These are phyloP conservation scores for Tetragonula clypearis DNA, from an alignment of 1,140 invertebrate species.

Conservation along the genomic window DNA sequence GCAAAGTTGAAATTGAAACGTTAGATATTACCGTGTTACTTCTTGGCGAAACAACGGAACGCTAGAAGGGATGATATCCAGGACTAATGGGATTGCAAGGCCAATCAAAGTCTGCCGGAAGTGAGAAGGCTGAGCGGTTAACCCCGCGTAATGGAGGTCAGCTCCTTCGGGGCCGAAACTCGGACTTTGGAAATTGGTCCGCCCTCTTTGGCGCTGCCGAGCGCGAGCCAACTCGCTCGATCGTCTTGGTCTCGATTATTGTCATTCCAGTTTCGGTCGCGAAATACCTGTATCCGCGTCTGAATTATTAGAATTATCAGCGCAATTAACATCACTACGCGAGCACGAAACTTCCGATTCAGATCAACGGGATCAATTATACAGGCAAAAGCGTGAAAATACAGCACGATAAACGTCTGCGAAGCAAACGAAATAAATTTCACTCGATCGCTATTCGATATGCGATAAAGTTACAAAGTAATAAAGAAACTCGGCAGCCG, in stretches of 20 bases:
- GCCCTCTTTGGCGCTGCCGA: slow-evolving; percentile 54
- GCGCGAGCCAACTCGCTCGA: slow-evolving; percentile 39
- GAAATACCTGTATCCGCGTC: not conserved
- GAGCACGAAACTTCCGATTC: too few species aligned
- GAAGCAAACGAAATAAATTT: slow-evolving; percentile 37
- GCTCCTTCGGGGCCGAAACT: slow-evolving; percentile 74
- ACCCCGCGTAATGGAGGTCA: slow-evolving; percentile 79
- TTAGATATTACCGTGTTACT: not conserved
- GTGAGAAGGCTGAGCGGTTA: slow-evolving; percentile 78
- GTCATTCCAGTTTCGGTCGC: slow-evolving; percentile 61
- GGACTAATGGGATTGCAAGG: slow-evolving; percentile 77
- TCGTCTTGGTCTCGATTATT: slow-evolving; percentile 54
- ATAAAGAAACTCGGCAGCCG: slow-evolving; percentile 54
- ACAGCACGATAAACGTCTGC: not conserved
- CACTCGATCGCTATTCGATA: not conserved
- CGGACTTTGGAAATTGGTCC: slow-evolving; percentile 69
- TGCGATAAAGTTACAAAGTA: slow-evolving; percentile 51
- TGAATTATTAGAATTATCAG: too few species aligned
- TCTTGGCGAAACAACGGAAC: slow-evolving; percentile 47
- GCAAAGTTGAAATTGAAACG: slow-evolving; percentile 6
- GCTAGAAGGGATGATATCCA: slow-evolving; percentile 53
- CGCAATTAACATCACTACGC: too few species aligned
- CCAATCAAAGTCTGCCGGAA: slow-evolving; percentile 79
- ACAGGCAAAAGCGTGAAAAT: not conserved
- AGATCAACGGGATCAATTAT: too few species aligned